Conservation (phyloP, 2,797 vertebrate genomes). For the Delichon dasypus region DNA sequence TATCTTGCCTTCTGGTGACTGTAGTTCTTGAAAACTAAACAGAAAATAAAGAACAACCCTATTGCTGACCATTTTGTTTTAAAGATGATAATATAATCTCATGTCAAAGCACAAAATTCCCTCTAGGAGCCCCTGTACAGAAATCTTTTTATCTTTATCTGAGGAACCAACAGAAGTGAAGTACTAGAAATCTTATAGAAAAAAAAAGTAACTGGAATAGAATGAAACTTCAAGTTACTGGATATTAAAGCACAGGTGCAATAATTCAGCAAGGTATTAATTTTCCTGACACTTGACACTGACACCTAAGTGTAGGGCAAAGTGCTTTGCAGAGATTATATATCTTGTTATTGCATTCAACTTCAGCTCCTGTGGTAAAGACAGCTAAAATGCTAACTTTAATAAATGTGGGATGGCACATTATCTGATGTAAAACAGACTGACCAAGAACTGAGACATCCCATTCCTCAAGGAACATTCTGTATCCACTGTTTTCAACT, state of each 20-base stretch:
- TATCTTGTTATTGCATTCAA: background rate
- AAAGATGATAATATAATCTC: background rate
- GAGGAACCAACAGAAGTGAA: background rate
- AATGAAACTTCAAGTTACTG: background rate
- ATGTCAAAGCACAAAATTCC: background rate
- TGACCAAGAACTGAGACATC: background rate
- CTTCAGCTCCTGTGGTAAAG: background rate
- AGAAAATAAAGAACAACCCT: background rate
- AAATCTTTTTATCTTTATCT: background rate
- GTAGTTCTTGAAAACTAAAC: background rate
- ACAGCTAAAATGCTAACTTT: background rate
- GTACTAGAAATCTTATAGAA: background rate
- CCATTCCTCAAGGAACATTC: background rate
- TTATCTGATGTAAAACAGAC: background rate
- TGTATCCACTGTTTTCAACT: background rate
- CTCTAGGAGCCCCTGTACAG: background rate
- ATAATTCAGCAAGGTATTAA: background rate
- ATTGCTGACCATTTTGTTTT: background rate
- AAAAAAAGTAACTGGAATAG: background rate
- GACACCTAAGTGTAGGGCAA: background rate
- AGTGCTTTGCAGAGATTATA: background rate
- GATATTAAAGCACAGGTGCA: background rate
- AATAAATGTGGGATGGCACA: accelerated
- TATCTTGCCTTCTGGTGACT: background rate
- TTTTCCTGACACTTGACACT: background rate